These are phyloP conservation scores for Opisthograptis luteolata DNA, from an alignment of 2,888 invertebrate genomes.

Conservation along the genomic window DNA sequence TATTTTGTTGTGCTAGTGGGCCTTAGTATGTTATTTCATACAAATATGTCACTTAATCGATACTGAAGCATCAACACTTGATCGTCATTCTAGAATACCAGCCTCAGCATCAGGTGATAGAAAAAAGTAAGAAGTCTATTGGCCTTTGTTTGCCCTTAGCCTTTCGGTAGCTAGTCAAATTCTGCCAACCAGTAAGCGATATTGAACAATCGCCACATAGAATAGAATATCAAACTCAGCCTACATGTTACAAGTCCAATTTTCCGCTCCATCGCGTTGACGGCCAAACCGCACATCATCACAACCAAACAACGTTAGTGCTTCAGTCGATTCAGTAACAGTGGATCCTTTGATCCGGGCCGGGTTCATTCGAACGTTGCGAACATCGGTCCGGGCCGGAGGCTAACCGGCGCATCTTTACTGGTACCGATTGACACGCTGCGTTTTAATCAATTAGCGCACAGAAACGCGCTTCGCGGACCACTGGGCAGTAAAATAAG, in stretches of 20 bases:
- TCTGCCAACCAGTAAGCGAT: not conserved
- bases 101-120: too few species aligned
- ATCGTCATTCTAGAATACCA: too few species aligned
- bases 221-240: not conserved
- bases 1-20: too few species aligned
- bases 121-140: too few species aligned
- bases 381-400: constrained; percentile 13
- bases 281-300: constrained; percentile 1
- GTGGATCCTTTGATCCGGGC: constrained; percentile 54
- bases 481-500: constrained; percentile 80
- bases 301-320: constrained; percentile 27
- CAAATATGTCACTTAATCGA: too few species aligned
- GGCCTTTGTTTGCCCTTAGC: too few species aligned
- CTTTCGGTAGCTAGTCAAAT: too few species aligned
- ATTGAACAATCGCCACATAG: not conserved
- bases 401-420: constrained; percentile 20
- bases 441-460: constrained; percentile 83
- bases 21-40: too few species aligned
- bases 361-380: constrained; percentile 40
- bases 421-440: constrained; percentile 67
- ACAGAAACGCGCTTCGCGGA: constrained; percentile 68
- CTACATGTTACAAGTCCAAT: constrained; percentile 9
- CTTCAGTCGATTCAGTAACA: constrained; percentile 37
- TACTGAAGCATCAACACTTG: too few species aligned
- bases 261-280: constrained; percentile 24